Conservation (phyloP, 2,113 vertebrate species). For the Phyllostomus hastatus region DNA sequence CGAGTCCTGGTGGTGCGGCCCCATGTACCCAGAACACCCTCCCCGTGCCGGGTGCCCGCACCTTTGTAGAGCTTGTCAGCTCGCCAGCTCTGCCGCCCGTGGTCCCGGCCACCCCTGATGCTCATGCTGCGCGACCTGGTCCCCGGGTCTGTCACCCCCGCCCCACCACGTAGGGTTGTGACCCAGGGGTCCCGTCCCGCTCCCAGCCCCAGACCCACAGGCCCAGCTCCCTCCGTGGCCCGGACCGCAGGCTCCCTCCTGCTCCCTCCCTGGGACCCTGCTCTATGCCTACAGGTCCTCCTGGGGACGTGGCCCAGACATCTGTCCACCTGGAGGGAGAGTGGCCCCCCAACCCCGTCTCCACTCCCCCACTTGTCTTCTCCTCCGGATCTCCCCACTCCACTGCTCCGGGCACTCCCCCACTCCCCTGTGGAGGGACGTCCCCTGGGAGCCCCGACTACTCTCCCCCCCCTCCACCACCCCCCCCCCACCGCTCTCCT, state of each 20-base stretch:
- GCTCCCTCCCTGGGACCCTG: neutral
- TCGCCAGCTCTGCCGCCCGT: rapidly evolving
- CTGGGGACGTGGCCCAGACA: rapidly evolving
- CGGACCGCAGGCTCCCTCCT: rapidly evolving
- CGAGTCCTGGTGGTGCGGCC: neutral
- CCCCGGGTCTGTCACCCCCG: neutral
- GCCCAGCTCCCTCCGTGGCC: neutral
- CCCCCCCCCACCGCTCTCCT: neutral
- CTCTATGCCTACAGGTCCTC: rapidly evolving
- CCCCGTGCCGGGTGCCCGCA: rapidly evolving
- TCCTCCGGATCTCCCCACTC: neutral
- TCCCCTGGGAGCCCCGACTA: neutral
- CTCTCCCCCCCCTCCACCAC: neutral
- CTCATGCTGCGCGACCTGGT: rapidly evolving
- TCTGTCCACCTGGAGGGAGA: too few relatives aligned
- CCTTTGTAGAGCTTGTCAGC: rapidly evolving
- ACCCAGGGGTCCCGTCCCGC: rapidly evolving
- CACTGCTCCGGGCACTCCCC: rapidly evolving
- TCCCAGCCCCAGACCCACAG: neutral
- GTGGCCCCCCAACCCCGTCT: neutral
- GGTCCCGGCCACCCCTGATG: rapidly evolving
- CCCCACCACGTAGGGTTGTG: rapidly evolving
- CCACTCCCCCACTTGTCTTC: too few relatives aligned
- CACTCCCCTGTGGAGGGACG: neutral
- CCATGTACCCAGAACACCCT: rapidly evolving